Base-by-base conservation (phyloP, 2,797 vertebrate species). In the Hypotaenidia philippensis region DNA sequence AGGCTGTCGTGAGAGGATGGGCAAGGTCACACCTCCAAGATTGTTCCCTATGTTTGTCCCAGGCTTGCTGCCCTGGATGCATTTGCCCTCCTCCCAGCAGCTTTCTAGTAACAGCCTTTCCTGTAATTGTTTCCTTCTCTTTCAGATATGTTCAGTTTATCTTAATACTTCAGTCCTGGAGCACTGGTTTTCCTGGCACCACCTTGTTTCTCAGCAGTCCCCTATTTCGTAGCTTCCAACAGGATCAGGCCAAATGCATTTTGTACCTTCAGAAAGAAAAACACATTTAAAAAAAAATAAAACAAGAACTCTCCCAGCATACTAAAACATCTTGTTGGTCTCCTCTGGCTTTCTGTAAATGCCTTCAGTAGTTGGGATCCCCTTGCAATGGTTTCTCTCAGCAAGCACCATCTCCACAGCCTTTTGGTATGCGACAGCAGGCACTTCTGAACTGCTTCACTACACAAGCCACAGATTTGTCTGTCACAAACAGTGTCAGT, bases 401-500 rank as follows among this genome's bases (percentile, higher is more conserved):
- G 72, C 68, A 76, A 92, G 87, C 27, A 61, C 80, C 84, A 71
- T 93, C 91, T 87, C 90, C 77, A 44, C 79, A 88, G 83, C 82
- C 83, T 93, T 86, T 89, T 97, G 96, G 90, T 96, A 96, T 94
- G 94, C 87, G 19, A 94, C 93, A 92, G 92, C 92, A 92, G 87
- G 89, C 90, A 41, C 87, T 96, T 93, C 91, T 80, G 91, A 95
- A 80, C 83, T 93, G 95, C 96, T 95, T 91, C 90, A 45, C 91
- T 95, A 90, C 94, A 92, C 80, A 95, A 94, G 87, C 92, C 92
- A 90, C 96, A 96, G 93, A 94, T 94, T 92, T 77, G 96, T 93
- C 91, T 92, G 94, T 96, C 96, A 96, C 95, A 95, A 96, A 93
- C 92, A 84, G 87, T 89, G 94, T 96, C 91, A 93, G 83, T 95